A percentile compares a stretch with the other conserved stretches of the same genome.
Conservation (phyloP, 2,888 invertebrate species). For the Spodoptera exigua region DNA sequence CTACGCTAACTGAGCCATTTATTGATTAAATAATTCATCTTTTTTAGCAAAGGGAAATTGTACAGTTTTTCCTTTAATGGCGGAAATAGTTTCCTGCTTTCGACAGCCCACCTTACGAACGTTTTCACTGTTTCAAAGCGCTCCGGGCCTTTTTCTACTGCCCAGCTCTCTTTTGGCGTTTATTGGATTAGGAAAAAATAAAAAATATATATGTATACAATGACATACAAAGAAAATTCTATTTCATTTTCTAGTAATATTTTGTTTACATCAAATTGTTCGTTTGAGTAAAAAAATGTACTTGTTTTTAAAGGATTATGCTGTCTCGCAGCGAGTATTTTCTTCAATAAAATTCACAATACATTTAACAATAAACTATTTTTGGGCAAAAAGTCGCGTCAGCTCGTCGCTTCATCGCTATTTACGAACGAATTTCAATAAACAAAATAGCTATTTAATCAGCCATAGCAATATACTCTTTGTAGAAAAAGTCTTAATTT, state of each 20-base stretch:
- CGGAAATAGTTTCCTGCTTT: slow-evolving; percentile 32
- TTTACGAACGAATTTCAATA: too few species aligned
- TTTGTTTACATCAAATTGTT: background rate
- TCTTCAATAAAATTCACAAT: too few species aligned
- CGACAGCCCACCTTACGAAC: slow-evolving; percentile 34
- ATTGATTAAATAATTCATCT: slow-evolving; percentile 16
- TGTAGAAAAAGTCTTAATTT: too few species aligned
- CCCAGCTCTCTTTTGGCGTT: slow-evolving; percentile 22
- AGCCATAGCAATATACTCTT: too few species aligned
- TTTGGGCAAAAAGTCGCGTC: too few species aligned
- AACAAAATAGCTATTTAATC: too few species aligned
- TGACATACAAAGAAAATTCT: slow-evolving; percentile 12
- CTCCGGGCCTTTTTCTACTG: slow-evolving; percentile 21
- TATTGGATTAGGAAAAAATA: slow-evolving; percentile 32
- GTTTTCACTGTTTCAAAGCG: slow-evolving; percentile 40
- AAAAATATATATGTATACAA: slow-evolving; percentile 16
- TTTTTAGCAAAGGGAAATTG: slow-evolving; percentile 27
- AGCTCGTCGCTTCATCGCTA: too few species aligned
- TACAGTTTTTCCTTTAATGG: slow-evolving; percentile 22
- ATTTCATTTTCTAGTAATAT: slow-evolving; percentile 14
- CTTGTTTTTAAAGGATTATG: too few species aligned
- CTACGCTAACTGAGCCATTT: background rate
- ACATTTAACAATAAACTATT: too few species aligned
- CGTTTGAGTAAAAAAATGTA: background rate
- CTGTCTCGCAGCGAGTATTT: too few species aligned